Evolutionary conservation across 2,888 invertebrate genomes (phyloP).

Genomic region (Drosophila villosipedis): DNA sequence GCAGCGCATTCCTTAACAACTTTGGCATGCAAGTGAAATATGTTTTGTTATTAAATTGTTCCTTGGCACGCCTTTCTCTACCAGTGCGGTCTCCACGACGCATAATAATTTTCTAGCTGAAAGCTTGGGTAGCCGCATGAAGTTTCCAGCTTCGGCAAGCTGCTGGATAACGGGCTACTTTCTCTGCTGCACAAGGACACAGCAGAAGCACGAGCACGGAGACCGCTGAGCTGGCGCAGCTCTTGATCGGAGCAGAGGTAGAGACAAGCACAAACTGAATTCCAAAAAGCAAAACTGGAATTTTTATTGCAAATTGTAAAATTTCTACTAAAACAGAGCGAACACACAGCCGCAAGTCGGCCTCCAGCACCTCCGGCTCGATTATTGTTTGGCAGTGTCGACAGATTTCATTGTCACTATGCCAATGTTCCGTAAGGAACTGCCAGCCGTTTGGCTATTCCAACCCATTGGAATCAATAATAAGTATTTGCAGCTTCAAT

Average conservation of each 20-base stretch:
- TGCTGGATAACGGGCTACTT: slow-evolving; percentile 49
- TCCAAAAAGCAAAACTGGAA: slow-evolving; percentile 78
- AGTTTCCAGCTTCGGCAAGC: slow-evolving; percentile 6
- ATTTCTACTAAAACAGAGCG: slow-evolving; percentile 70
- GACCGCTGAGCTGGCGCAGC: slow-evolving; percentile 33
- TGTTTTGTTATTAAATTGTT: slow-evolving; percentile 81
- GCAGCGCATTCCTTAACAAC: slow-evolving; percentile 68
- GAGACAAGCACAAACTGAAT: slow-evolving; percentile 59
- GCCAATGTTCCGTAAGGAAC: slow-evolving; percentile 57
- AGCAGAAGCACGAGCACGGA: background rate
- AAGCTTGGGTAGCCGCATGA: slow-evolving; percentile 49
- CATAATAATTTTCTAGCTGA: slow-evolving; percentile 77
- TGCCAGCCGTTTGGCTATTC: slow-evolving; percentile 32
- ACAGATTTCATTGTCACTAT: slow-evolving; percentile 68
- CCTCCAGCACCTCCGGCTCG: slow-evolving; percentile 3
- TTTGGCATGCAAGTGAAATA: slow-evolving; percentile 78
- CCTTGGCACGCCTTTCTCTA: slow-evolving; percentile 57
- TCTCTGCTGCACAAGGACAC: slow-evolving; percentile 41
- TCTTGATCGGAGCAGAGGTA: slow-evolving; percentile 10
- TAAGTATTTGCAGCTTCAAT: slow-evolving; percentile 37
- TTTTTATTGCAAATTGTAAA: slow-evolving; percentile 81
- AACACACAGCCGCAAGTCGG: slow-evolving; percentile 28
- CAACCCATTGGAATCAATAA: slow-evolving; percentile 61
- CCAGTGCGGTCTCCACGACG: slow-evolving; percentile 45
- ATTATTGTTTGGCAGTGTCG: slow-evolving; percentile 48